A percentile compares a stretch with the other conserved stretches of the same genome.
Conservation (phyloP, 1,140 invertebrate genomes). For the Neodiprion pinetum region DNA sequence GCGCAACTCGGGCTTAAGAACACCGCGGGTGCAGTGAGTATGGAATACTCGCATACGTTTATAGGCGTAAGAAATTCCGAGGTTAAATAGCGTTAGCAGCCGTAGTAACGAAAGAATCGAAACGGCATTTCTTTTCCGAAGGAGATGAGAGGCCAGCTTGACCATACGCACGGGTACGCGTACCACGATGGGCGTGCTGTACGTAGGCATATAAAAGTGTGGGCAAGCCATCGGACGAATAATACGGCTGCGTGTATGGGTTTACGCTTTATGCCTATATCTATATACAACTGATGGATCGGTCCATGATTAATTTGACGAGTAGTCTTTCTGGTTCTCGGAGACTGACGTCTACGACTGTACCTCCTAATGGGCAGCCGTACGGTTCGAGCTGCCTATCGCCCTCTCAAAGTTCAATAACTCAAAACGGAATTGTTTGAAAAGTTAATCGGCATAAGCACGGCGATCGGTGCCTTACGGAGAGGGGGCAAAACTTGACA, state of each 20-base stretch:
- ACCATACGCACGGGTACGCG: no score
- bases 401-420: background rate
- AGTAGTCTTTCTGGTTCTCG: constrained; percentile 64
- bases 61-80: no score
- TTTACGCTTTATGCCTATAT: background rate
- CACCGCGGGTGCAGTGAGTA: no score
- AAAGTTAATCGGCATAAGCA: constrained; percentile 54
- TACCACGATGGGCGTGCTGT: background rate
- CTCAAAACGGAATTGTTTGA: constrained; percentile 38
- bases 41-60: no score
- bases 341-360: constrained; percentile 45
- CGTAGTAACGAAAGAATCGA: no score
- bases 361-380: constrained; percentile 20
- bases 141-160: no score
- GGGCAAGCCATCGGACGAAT: background rate
- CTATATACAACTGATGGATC: constrained; percentile 55
- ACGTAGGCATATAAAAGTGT: background rate
- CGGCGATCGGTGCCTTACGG: constrained; percentile 25
- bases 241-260: background rate
- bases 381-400: background rate
- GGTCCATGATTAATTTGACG: constrained; percentile 65
- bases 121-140: no score
- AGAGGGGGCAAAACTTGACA: constrained; percentile 14
- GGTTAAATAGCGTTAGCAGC: no score
- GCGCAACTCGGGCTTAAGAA: no score